These are phyloP conservation scores for Charina bottae DNA, from an alignment of 2,113 vertebrate species.

Conservation along the genomic window DNA sequence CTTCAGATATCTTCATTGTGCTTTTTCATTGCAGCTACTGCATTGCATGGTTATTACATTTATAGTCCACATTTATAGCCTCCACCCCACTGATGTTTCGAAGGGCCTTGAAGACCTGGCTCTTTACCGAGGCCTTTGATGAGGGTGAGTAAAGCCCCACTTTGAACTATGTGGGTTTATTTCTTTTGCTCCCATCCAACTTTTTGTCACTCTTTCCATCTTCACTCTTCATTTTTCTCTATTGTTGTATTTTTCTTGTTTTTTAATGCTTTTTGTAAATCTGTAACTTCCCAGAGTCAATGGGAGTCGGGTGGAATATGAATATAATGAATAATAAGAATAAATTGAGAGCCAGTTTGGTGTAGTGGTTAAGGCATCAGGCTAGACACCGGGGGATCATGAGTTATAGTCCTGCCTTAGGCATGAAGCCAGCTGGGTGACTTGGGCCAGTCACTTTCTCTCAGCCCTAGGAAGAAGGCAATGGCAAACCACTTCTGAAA, in stretches of 20 bases:
- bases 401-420: too few species aligned
- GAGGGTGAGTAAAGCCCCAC: neutral
- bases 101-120: neutral
- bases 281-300: neutral
- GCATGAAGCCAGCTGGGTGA: too few species aligned
- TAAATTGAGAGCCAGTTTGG: too few species aligned
- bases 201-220: neutral
- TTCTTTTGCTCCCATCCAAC: neutral
- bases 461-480: too few species aligned
- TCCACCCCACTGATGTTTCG: neutral
- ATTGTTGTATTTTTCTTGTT: neutral
- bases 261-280: neutral
- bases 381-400: too few species aligned
- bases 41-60: too few species aligned
- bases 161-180: neutral
- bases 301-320: neutral
- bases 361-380: too few species aligned
- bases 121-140: neutral
- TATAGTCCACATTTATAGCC: neutral
- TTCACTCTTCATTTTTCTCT: neutral
- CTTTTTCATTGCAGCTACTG: too few species aligned
- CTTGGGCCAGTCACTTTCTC: too few species aligned
- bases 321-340: neutral
- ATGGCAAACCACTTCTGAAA: too few species aligned
- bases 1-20: too few species aligned